Base-by-base conservation (phyloP, 2,888 invertebrate species). In the Drosophila atripex region DNA sequence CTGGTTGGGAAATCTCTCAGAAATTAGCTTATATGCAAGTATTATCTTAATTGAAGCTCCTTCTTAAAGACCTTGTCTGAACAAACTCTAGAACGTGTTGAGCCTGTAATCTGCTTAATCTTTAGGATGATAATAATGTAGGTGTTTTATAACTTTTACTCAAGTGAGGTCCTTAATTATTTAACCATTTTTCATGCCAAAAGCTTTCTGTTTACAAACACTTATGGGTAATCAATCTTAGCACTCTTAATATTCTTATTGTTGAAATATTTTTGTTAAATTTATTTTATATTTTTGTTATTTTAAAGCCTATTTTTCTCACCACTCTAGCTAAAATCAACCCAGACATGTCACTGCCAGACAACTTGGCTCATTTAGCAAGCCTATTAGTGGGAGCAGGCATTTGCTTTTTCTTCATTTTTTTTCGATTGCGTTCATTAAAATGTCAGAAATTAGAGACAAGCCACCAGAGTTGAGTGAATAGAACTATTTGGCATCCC, bases 381-480 rank as follows among this genome's bases (percentile, higher is more conserved):
- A 28, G 65, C 52, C 64, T 52, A 63, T 64, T 51, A 51, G 38
- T 23, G 43, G 45, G 35, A 28, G 35, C 57, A 38, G 23, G 8
- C 28, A 8, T 12, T 38, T 9, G 3, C 9, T 4, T 18, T 41
- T 5, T 12, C 14, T 21, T 21, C 25, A 16, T 11, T 8, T 8
- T 28, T 23, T 23, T 12, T 16, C 28, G 46, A 1, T 9, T 32
- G 23, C 45, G 38, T 50, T 50, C 57, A 69, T 69, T 68, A 50
- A 68, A 68, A 56, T 66, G 35, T 66, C 55, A 66, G 68, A 68
- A 65, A 65, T 38, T 43, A 49, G 49, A 35, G 32, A 32, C 21
- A 41, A 43, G 43, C 21, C 43, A n/a, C 35, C n/a, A 23, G 16
- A 55, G 28, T 28, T 21, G 32, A 32, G n/a, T 21, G 68, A 55